Base-by-base conservation (phyloP, 2,113 vertebrate genomes). In the Phaetusa simplex region DNA sequence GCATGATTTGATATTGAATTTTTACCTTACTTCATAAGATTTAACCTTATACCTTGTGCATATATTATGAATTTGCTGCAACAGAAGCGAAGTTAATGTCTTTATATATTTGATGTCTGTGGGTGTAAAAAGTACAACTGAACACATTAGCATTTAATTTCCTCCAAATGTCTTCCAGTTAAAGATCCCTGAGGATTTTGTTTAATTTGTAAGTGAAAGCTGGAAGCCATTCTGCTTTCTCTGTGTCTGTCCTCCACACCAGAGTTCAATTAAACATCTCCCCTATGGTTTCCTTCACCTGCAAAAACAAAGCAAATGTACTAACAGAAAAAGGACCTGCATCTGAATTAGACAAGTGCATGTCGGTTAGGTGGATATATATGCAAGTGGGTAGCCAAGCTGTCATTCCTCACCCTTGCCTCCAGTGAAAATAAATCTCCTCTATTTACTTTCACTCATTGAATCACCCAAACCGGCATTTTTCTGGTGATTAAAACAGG, bases 131-230 rank as follows among this genome's bases (percentile, higher is more conserved):
- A 93, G 86, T 97, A 96, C 91, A 98, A 95, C 95, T 84, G 92
- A 91, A 93, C 55, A 36, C 91, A 95, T 98, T 98, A 98, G 90
- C 96, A 97, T 98, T 98, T 97, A 92, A 97, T 98, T 98, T 97
- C 95, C 85, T 97, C 86, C 89, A 95, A 97, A 96, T 73, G 80
- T 86, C 97, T 98, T 94, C 92, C 92, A 92, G 93, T 95, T 98
- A 96, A 95, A 93, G 78, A 93, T 97, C 96, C 95, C 96, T 38
- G 76, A 96, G 95, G 96, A 95, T 95, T 97, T 95, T 82, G 79
- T 97, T 96, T 97, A 93, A 98, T 98, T 97, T 97, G 62, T 97
- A 93, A 96, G 91, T 91, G 74, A 95, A 96, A 96, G 91, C 82
- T 97, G 89, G 95, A 97, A 98, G 80, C 71, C 79, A 81, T 98